Evolutionary conservation across 2,888 invertebrate species (phyloP), one percentile per base, ranked within the genome.

Genomic region (Calephelis perditalis): DNA sequence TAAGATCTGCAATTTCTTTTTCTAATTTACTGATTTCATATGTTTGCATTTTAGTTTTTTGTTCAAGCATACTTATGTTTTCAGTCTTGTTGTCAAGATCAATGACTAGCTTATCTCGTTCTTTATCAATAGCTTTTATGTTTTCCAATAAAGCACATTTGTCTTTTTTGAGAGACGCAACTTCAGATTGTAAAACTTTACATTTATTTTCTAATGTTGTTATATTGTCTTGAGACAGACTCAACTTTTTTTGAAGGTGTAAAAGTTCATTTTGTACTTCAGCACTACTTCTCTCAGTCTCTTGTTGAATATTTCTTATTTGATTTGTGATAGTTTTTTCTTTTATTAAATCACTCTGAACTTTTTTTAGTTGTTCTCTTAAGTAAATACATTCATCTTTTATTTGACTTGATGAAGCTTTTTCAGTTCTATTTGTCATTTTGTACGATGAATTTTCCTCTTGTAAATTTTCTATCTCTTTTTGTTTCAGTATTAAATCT

Each of bases 41-140:
- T 62, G 92, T 91, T 70, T 93, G 93, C 43, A 90, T 82, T 71
- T 91, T 92, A 0, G 95, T 65, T 68, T 95, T 94, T 60, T 92
- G 91, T 75, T 96, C 95, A 61, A 95, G 73, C 62, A 89, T 81
- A 68, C 91, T 93, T 15, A 93, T 86, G 71, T 88, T 92, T 79
- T 96, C 95, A 12, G 95, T 94, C 80, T 95, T 96, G 62, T 92
- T 91, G 74, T 96, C 95, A 66, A 96, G 75, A 68, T 93, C 93
- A 75, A 93, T 91, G 79, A 94, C 82, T 67, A 92, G 71, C 76
- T 86, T 88, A 78, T 96, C 95, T 70, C 95, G 94, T 75, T 96
- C 96, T 70, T 92, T 92, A 73, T 96, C 95, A 57, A 95, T 78
- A 65, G 92, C 91, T 44, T 92, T 87, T 68, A 95, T 91, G 63